phyloP scores from a whole-genome alignment of 2,888 invertebrate genomes.

The Rotaria socialis region DNA sequence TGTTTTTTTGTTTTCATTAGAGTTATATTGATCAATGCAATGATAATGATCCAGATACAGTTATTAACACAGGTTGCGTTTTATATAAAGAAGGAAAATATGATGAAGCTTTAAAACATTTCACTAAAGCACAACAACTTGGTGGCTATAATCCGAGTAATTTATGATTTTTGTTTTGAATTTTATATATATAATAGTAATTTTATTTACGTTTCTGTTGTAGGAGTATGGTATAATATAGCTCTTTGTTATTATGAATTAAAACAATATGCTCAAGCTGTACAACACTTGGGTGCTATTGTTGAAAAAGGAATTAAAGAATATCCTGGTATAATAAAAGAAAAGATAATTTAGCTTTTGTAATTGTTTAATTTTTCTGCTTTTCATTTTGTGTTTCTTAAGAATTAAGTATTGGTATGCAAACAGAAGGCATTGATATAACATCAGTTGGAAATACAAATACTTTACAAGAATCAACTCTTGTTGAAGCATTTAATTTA shows the following conservation, averaged over 20 bases:
- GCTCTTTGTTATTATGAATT: slow-evolving; percentile 87
- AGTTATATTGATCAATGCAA: slow-evolving; percentile 81
- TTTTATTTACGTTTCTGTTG: slow-evolving; percentile 52
- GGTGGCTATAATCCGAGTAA: slow-evolving; percentile 75
- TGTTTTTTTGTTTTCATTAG: slow-evolving; percentile 51
- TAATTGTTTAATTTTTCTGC: slow-evolving; percentile 16
- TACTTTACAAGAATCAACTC: slow-evolving; percentile 85
- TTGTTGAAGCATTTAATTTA: slow-evolving; percentile 94
- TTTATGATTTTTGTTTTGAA: neutral
- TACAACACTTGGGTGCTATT: slow-evolving; percentile 88
- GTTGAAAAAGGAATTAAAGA: slow-evolving; percentile 91
- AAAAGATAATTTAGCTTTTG: neutral
- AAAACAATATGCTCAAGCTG: slow-evolving; percentile 82
- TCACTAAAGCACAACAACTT: slow-evolving; percentile 77
- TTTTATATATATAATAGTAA: neutral
- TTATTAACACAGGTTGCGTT: slow-evolving; percentile 88
- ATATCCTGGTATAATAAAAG: slow-evolving; percentile 69
- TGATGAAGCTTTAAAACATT: slow-evolving; percentile 84
- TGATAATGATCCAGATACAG: slow-evolving; percentile 81
- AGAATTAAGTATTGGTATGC: slow-evolving; percentile 91
- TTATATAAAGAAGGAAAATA: slow-evolving; percentile 83
- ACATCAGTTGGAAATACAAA: slow-evolving; percentile 91
- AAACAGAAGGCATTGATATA: slow-evolving; percentile 75
- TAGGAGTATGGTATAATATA: slow-evolving; percentile 84
- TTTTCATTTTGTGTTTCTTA: slow-evolving; percentile 47